Base-by-base conservation (phyloP, 2,888 invertebrate species). In the Spodoptera exigua region DNA sequence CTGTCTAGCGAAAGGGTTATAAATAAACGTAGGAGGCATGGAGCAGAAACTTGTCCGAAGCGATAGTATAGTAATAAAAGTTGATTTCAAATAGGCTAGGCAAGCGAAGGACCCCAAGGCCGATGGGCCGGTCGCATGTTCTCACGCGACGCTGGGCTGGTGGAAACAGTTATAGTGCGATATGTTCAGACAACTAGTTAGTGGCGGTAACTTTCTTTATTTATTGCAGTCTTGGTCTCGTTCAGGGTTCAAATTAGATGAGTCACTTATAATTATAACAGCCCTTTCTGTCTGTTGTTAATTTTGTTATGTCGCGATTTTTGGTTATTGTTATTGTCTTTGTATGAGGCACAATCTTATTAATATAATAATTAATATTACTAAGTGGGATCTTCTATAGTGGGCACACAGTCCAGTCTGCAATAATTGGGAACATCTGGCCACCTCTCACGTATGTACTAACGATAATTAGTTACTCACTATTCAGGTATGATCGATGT, bases 91-190 rank as follows among this genome's bases (percentile, higher is more conserved):
- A 73, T 72, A 74, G 74, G 67, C 68, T 66, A 67, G 76, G 69
- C 66, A 63, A 27, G 70, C 35, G 58, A 79, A 82, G 85, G 79
- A 79, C 75, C 70, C 70, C 84, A 87, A 88, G 88, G 89, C 79
- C 85, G 69, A 49, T 64, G 62, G 53, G 61, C 46, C 39, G 35
- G 52, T 85, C 70, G 87, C 86, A 82, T 83, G 85, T 65, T 78
- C 68, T 78, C 89, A 89, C 88, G 88, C 88, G 70, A 86, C 79
- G 74, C 73, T 70, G 74, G 53, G 48, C 69, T 32, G 51, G 35
- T 70, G 81, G 81, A 81, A 80, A 76, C 77, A 72, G 74, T 74
- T 55, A 70, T 59, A 56, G 61, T 57, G 65, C 53, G 63, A 58
- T 70, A 65, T 74, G 69, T 60, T 77, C 70, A 56, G 60, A 73